Conservation (phyloP, 2,113 vertebrate genomes). For the Pandion haliaetus region DNA sequence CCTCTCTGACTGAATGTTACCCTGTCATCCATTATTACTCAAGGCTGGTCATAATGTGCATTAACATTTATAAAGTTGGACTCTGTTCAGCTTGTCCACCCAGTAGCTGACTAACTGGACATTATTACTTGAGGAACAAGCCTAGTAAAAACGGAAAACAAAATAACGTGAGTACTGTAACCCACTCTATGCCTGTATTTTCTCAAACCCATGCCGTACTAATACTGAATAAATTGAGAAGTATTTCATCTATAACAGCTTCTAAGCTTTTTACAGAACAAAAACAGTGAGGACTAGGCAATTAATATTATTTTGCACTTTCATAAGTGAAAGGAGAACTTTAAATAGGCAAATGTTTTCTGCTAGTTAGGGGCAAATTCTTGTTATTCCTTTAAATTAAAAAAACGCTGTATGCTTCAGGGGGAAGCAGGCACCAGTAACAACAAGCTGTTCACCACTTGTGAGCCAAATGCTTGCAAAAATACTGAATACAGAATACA, state of each 20-base stretch:
- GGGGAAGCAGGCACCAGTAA: constrained; percentile 6
- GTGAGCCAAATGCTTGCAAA: constrained; percentile 11
- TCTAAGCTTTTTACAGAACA: background rate
- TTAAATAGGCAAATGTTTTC: background rate
- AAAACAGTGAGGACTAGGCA: background rate
- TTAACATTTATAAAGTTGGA: constrained; percentile 27
- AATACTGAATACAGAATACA: background rate
- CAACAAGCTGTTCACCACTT: constrained; percentile 29
- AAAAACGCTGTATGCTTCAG: background rate
- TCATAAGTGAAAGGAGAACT: background rate
- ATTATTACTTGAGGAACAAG: background rate
- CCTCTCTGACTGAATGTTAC: background rate
- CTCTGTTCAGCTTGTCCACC: constrained; percentile 9
- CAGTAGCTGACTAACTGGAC: constrained; percentile 20
- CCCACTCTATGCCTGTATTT: background rate
- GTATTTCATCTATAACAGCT: background rate
- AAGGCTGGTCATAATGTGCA: background rate
- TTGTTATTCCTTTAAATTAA: constrained; percentile 25
- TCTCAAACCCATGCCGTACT: background rate
- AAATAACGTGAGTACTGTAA: background rate
- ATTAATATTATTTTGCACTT: background rate
- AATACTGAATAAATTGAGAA: background rate
- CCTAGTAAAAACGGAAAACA: background rate
- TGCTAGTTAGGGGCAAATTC: background rate
- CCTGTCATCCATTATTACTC: constrained; percentile 3